Conservation (phyloP, 2,113 vertebrate genomes). For the Seriola rivoliana region DNA sequence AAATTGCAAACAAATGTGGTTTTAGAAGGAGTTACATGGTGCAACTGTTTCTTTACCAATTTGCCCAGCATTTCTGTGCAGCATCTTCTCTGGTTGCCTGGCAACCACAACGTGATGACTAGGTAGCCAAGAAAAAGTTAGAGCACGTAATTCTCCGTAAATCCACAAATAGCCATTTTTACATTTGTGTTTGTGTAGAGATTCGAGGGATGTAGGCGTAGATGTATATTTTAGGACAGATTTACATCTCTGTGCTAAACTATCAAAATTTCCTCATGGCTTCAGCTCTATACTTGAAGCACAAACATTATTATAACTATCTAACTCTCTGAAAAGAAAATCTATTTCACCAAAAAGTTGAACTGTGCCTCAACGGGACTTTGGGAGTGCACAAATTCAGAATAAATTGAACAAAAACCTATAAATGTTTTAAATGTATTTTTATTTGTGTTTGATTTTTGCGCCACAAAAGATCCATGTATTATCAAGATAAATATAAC, state of each 20-base stretch:
- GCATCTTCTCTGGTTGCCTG: neutral
- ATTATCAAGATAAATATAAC: conserved; percentile 70
- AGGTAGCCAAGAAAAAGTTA: neutral
- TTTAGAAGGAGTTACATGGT: neutral
- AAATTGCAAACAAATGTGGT: conserved; percentile 1
- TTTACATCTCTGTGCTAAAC: conserved; percentile 13
- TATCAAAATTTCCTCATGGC: conserved; percentile 1
- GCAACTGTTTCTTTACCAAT: neutral
- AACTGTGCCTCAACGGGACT: neutral
- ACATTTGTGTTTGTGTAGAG: neutral
- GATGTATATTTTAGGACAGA: neutral
- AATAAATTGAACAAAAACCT: conserved; percentile 20
- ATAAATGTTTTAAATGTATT: conserved; percentile 32
- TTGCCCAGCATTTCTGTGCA: neutral
- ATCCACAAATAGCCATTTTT: neutral
- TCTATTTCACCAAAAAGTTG: neutral
- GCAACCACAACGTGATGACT: neutral
- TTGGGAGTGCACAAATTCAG: conserved; percentile 24
- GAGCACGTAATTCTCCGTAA: neutral
- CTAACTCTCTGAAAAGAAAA: neutral
- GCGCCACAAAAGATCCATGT: conserved; percentile 41
- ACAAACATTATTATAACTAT: neutral
- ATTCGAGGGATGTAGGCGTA: neutral
- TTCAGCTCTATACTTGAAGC: conserved; percentile 8
- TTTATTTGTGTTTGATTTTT: conserved; percentile 44